A percentile compares a stretch with the other conserved stretches of the same genome.
Conservation (phyloP, 2,888 invertebrate genomes). For the Isotomurus palustris region DNA sequence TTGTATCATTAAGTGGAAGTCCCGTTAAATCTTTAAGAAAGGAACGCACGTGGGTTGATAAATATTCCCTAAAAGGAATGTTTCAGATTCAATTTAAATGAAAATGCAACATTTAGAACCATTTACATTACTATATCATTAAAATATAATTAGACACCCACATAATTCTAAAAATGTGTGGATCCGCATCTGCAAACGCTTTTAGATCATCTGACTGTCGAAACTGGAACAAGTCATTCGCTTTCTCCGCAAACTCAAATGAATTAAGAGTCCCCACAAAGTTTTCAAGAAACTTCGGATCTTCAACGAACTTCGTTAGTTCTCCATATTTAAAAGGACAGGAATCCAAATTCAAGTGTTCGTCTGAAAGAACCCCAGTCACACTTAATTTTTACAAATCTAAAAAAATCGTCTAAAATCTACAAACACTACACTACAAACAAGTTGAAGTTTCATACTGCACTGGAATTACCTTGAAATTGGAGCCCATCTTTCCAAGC, state of each 20-base stretch:
- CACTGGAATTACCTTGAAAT: no score
- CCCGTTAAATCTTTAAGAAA: conserved; percentile 37
- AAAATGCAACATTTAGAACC: not conserved
- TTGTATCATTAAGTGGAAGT: conserved; percentile 37
- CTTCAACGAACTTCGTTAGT: conserved; percentile 29
- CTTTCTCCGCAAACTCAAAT: conserved; percentile 33
- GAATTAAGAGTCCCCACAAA: conserved; percentile 22
- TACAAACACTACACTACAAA: no score
- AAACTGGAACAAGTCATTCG: conserved; percentile 43
- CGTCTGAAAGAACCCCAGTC: no score
- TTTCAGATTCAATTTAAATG: no score
- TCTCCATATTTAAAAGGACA: conserved; percentile 36
- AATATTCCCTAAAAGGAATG: conserved; percentile 22
- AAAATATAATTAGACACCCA: conserved; percentile 7
- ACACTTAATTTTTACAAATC: no score
- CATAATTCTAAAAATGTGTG: conserved; percentile 31
- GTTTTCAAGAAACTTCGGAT: conserved; percentile 20
- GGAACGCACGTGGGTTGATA: conserved; percentile 27
- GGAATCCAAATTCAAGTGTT: not conserved
- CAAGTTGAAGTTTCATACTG: no score
- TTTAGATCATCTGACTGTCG: conserved; percentile 40
- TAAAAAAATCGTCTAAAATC: no score
- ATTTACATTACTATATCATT: not conserved
- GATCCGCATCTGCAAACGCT: conserved; percentile 24
- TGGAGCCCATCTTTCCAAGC: no score